These are phyloP conservation scores for Melangyna quadrimaculata DNA, from an alignment of 2,888 invertebrate genomes.

Conservation along the genomic window DNA sequence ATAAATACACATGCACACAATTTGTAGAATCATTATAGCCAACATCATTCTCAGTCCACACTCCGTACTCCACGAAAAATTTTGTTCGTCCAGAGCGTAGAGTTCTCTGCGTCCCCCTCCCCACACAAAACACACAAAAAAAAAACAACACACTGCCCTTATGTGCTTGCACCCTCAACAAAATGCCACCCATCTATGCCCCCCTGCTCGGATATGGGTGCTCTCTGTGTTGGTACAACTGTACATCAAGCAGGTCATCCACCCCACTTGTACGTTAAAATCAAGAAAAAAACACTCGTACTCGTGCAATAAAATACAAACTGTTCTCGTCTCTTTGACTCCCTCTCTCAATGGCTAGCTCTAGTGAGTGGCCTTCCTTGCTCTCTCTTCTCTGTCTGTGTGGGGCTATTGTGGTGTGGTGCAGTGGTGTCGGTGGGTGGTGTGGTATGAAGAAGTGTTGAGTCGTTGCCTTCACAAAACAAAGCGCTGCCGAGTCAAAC, in stretches of 20 bases:
- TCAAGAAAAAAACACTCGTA: slow-evolving; percentile 30
- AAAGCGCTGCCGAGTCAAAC: slow-evolving; percentile 51
- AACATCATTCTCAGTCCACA: slow-evolving; percentile 36
- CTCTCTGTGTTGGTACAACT: slow-evolving; percentile 53
- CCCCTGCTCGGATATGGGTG: slow-evolving; percentile 9
- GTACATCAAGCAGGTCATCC: slow-evolving; percentile 70
- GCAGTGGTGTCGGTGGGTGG: slow-evolving; percentile 1
- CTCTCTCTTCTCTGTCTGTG: slow-evolving; percentile 23
- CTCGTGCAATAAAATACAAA: slow-evolving; percentile 33
- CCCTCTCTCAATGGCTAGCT: slow-evolving; percentile 43
- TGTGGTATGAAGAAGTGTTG: slow-evolving; percentile 43
- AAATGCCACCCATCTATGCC: not conserved
- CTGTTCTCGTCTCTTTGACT: slow-evolving; percentile 46
- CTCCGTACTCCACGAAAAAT: too few relatives aligned
- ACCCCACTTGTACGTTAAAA: slow-evolving; percentile 70
- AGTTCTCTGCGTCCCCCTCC: slow-evolving; percentile 4
- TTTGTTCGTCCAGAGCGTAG: slow-evolving; percentile 20
- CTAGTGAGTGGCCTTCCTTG: slow-evolving; percentile 37
- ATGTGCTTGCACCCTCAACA: slow-evolving; percentile 11
- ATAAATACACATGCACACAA: slow-evolving; percentile 16
- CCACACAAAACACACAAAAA: not conserved
- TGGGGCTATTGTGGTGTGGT: not conserved
- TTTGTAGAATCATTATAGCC: slow-evolving; percentile 52
- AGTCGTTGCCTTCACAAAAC: slow-evolving; percentile 58
- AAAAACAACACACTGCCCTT: slow-evolving; percentile 3